Conservation (phyloP, 2,113 vertebrate species). For the Prionailurus viverrinus region DNA sequence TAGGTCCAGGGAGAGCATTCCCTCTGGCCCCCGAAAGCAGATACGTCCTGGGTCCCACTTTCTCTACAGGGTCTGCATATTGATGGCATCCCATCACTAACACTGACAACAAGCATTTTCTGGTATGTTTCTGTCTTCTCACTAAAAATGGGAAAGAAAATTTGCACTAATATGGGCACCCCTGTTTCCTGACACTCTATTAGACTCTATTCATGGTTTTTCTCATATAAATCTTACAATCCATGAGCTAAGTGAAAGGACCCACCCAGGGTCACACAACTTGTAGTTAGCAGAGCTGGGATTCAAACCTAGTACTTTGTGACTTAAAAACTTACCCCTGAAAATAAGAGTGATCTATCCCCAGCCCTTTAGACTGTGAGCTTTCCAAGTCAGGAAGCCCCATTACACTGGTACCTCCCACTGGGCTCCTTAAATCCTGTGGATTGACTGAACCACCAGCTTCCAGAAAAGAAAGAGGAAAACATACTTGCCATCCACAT, state of each 20-base stretch:
- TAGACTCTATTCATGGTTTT: not conserved
- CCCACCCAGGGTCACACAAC: not conserved
- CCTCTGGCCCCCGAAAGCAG: not conserved
- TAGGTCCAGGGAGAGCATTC: not conserved
- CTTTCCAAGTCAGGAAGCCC: constrained; percentile 34
- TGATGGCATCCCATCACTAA: not conserved
- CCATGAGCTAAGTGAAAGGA: not conserved
- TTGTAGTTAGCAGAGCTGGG: not conserved
- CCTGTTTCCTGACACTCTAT: not conserved
- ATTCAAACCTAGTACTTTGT: not conserved
- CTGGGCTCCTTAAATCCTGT: not conserved
- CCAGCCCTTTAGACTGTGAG: not conserved
- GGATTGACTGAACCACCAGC: not conserved
- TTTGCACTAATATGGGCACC: not conserved
- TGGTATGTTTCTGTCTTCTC: not conserved
- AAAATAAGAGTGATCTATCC: not conserved
- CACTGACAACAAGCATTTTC: not conserved
- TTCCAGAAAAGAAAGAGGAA: constrained; percentile 29
- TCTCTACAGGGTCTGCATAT: not conserved
- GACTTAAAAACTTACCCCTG: not conserved
- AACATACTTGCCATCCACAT: not conserved
- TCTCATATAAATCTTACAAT: not conserved
- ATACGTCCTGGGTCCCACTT: not conserved
- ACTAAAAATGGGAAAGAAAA: constrained; percentile 14
- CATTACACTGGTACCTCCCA: not conserved